Evolutionary conservation across 1,140 invertebrate genomes (phyloP), one percentile per base, ranked within the genome.

Genomic region (Drosophila triauraria): DNA sequence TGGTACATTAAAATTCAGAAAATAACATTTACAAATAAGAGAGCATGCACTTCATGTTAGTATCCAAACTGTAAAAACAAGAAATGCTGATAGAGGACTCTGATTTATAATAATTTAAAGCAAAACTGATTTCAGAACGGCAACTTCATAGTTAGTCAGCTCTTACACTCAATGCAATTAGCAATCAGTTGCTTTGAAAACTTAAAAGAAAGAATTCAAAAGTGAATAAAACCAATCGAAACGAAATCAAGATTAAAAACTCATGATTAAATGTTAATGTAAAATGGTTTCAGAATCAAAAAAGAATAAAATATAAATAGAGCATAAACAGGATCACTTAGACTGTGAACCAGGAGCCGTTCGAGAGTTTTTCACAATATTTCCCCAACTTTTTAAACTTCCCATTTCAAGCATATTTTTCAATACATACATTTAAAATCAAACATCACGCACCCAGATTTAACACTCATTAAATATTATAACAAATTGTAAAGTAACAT

Each of bases 251-350:
- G 70, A 75, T 81, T 53, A 35, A 61, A 47, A 51, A 54, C 75
- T 57, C 54, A 77, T 67, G 47, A 87, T 72, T 87, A 85, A 90
- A 85, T 90, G 78, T 91, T 90, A 88, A 90, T 85, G 78, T 81
- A 90, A 87, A 90, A 90, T 90, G 85, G 85, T 90, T 90, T 90
- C 85, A 90, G 75, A 91, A 90, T 90, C 85, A 81, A 84, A 88
- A 75, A 44, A 65, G 27, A 70, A 90, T 63, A 56, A 75, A 58
- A 53, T 61, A 69, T 53, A 82, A 71, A 64, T 75, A 74, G 32
- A 48, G 44, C 46, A 76, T 59, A 48, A 35, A 72, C 53, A 60
- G 46, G 51, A 72, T 70, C 67, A 65, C 53, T 42, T 50, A 61
- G 50, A 56, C 30, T 56, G 32, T 47, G 43, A 50, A 48, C 42